A percentile compares a stretch with the other conserved stretches of the same genome.
phyloP scores from a whole-genome alignment of 2,888 invertebrate genomes.

The Linnaemya tessellans region DNA sequence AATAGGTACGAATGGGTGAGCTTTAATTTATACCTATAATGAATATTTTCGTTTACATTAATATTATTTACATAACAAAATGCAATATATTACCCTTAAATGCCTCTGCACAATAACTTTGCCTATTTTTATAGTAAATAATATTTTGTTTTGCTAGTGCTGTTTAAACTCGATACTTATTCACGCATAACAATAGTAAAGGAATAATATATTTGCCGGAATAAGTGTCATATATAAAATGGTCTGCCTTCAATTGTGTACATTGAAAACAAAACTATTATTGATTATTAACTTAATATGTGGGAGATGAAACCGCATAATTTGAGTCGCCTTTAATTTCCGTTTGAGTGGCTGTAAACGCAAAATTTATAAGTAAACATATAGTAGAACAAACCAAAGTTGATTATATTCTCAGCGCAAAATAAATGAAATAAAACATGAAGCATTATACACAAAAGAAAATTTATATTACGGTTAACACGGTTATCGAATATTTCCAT shows the following conservation, averaged over 20 bases:
- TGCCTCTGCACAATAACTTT: not conserved
- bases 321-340: not conserved
- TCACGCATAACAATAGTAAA: conserved; percentile 55
- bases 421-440: not conserved
- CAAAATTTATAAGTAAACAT: not conserved
- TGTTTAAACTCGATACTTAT: conserved; percentile 57
- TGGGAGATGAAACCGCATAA: not conserved
- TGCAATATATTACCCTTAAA: conserved; percentile 1
- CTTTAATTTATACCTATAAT: not conserved
- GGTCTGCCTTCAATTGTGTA: not conserved
- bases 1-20: not conserved
- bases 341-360: not conserved
- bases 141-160: conserved; percentile 39
- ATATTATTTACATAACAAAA: conserved; percentile 7
- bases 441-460: not conserved
- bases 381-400: not conserved
- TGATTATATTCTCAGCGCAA: not conserved
- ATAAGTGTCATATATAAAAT: not conserved
- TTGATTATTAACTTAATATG: not conserved
- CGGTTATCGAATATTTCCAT: no score
- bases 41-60: conserved; percentile 5
- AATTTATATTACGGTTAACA: no score
- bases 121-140: conserved; percentile 4
- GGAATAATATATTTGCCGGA: not conserved
- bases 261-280: not conserved